These are phyloP conservation scores for Hemibagrus wyckioides DNA, from an alignment of 2,113 vertebrate species.

Conservation along the genomic window DNA sequence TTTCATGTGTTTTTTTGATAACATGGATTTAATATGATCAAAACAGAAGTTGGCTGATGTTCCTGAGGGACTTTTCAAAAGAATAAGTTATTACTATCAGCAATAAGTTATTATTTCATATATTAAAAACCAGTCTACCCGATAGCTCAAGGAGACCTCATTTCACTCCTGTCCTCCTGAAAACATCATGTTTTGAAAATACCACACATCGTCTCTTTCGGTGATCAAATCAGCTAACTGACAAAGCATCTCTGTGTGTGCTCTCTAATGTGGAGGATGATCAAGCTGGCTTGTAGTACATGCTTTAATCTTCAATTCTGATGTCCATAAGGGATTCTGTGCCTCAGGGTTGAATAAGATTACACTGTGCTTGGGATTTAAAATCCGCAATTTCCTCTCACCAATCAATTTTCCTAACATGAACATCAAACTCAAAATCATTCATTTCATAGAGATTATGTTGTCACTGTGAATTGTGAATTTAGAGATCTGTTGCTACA, in stretches of 20 bases:
- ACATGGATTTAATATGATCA: conserved; percentile 23
- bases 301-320: conserved; percentile 36
- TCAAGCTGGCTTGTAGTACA: conserved; percentile 9
- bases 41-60: neutral
- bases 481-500: neutral
- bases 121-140: neutral
- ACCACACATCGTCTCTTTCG: neutral
- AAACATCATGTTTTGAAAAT: neutral
- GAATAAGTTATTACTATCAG: neutral
- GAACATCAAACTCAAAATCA: conserved; percentile 63
- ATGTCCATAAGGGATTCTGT: conserved; percentile 16
- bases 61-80: neutral
- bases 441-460: conserved; percentile 47
- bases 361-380: conserved; percentile 61
- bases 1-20: neutral
- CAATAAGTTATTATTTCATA: neutral
- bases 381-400: conserved; percentile 47
- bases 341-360: conserved; percentile 31
- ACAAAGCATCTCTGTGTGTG: neutral
- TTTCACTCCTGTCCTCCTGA: neutral
- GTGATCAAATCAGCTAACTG: conserved; percentile 4
- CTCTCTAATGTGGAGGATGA: conserved; percentile 11
- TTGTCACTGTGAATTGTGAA: neutral
- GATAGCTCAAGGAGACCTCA: neutral
- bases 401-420: conserved; percentile 72